Percentiles rank a stretch among this genome's conserved stretches.
Evolutionary conservation across 2,888 invertebrate genomes (phyloP).

Genomic region (Peribatodes rhomboidaria): DNA sequence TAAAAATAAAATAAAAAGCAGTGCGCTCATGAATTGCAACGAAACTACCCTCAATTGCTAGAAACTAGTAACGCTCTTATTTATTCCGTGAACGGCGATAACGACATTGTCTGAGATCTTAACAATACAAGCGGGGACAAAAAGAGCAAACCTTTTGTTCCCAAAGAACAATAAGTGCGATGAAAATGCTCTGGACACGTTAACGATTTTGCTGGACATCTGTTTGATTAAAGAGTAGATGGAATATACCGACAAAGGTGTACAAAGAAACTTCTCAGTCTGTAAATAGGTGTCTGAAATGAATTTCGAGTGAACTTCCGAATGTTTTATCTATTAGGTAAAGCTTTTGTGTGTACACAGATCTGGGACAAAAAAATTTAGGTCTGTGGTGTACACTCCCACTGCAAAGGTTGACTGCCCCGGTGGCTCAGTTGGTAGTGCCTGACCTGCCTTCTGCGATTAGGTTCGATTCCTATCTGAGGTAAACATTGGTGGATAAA

Average conservation of each 20-base stretch:
- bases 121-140: constrained; percentile 69
- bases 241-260: not conserved
- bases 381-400: too few relatives aligned
- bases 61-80: constrained; percentile 33
- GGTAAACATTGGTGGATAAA: too few relatives aligned
- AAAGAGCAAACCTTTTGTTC: constrained; percentile 72
- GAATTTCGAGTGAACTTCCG: too few relatives aligned
- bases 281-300: not conserved
- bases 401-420: too few relatives aligned
- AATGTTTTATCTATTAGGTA: too few relatives aligned
- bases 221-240: constrained; percentile 17
- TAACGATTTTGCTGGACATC: constrained; percentile 30
- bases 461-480: too few relatives aligned
- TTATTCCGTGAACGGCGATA: constrained; percentile 39
- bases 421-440: too few relatives aligned
- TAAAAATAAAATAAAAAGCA: not conserved
- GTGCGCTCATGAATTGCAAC: not conserved
- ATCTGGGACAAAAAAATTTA: too few relatives aligned
- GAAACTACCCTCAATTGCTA: constrained; percentile 8
- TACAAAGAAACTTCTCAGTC: not conserved
- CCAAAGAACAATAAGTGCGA: constrained; percentile 68
- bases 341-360: too few relatives aligned
- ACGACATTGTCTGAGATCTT: constrained; percentile 42
- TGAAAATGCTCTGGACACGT: constrained; percentile 65
- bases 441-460: too few relatives aligned